Base-by-base conservation (phyloP, 2,113 vertebrate genomes). In the Nothobranchius furzeri region DNA sequence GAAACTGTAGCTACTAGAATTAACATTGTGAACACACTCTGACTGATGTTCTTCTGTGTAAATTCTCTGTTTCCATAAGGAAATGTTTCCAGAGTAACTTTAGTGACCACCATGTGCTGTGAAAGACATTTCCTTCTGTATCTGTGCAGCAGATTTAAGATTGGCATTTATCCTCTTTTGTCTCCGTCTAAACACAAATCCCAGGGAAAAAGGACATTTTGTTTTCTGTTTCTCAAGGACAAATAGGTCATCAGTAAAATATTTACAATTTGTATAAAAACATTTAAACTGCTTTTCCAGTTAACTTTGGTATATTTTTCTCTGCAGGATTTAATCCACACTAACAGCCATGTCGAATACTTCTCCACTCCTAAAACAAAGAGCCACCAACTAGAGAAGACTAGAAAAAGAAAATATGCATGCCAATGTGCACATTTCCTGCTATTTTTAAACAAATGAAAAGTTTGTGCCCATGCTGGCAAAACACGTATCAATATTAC, bases 341-440 rank as follows among this genome's bases (percentile, higher is more conserved):
- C 8, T 83, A 84, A 89, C 86, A 85, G 79, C 73, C 90, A 91
- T 85, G 82, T 91, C 88, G 90, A 79, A 90, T 85, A 87, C 77
- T 85, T 83, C 87, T 90, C 80, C 82, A 70, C 72, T 85, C 61
- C 74, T 50, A 82, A 77, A 85, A 70, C 20, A 46, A 37, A n/a
- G 53, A 75, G 78, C 71, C 72, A 78, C 81, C 71, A 60, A 76
- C 35, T 65, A 42, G 60, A 49, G 63, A 14, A 14, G 42, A 17
- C 24, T 46, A 51, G 20, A 65, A 68, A 65, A 62, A 45, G 52
- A 68, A 36, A 37, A 51, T 24, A 10, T 15, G 59, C 36, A 76
- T 71, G 75, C 78, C 58, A 36, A 68, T 56, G 20, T 64, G 68
- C 66, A 85, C 85, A 69, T 67, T 70, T 75, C 57, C 81, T 81